A percentile compares a stretch with the other conserved stretches of the same genome.
These are phyloP conservation scores for Trididemnum clinides DNA, from an alignment of 23 tunicate species.

Conservation along the genomic window DNA sequence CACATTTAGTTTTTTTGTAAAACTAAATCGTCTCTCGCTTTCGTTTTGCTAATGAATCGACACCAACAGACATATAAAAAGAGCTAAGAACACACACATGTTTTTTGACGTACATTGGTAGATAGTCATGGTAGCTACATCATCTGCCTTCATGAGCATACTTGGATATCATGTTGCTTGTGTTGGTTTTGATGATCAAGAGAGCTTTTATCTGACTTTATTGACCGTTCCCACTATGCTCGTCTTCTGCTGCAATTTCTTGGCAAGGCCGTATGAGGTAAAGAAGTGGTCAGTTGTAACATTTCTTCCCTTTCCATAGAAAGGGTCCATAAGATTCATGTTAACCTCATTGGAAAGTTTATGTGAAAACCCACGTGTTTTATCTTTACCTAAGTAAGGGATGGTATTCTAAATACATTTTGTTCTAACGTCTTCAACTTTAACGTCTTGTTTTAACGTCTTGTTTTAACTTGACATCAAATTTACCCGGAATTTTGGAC, in stretches of 20 bases:
- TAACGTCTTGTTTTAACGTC: too few relatives aligned
- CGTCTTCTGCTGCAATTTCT: background rate
- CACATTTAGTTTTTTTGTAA: slow-evolving; percentile 3
- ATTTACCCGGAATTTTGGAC: background rate
- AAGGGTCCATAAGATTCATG: background rate
- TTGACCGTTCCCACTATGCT: too few relatives aligned
- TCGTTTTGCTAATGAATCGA: background rate
- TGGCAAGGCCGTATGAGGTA: too few relatives aligned
- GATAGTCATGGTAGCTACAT: background rate
- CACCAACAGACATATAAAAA: too few relatives aligned
- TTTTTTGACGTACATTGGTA: background rate
- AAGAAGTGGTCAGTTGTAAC: background rate
- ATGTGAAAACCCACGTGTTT: background rate
- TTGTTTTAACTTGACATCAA: background rate
- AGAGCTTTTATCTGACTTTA: background rate
- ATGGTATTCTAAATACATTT: slow-evolving; percentile 1
- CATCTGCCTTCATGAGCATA: too few relatives aligned
- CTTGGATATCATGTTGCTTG: too few relatives aligned
- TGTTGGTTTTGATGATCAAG: background rate
- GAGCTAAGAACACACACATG: too few relatives aligned
- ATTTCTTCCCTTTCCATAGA: too few relatives aligned
- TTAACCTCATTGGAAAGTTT: background rate
- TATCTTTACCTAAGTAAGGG: background rate
- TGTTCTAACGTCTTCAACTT: background rate
- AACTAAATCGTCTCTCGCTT: background rate